Base-by-base conservation (phyloP, 2,113 vertebrate genomes). In the Anguilla japonica region DNA sequence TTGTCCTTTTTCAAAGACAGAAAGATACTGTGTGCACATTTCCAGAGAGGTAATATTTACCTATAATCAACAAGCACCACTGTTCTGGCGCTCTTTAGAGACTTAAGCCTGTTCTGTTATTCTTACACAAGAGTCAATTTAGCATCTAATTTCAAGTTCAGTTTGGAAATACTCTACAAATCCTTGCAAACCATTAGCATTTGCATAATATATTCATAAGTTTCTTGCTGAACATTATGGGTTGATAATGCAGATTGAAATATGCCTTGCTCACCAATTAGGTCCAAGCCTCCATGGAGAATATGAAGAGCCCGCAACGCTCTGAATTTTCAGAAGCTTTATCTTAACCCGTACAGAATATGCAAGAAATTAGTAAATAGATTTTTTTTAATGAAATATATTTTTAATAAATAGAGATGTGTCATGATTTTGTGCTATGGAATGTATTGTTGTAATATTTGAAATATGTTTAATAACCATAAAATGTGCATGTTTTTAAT, bases 41-140 rank as follows among this genome's bases (percentile, higher is more conserved):
- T 84, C 79, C 83, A 41, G 78, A 82, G 53, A 88, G 88, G 90
- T 91, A 78, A 90, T 88, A 89, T 91, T 90, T 91, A 89, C 89
- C 86, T 90, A 57, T 41, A 80, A 79, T 57, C 84, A 80, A 26
- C 56, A 57, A 26, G 56, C 71, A 80, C 34, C 75, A 85, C 84
- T 79, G n/a, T 85, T 57, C 79, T 71, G 57, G 79, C 8, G 71
- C 40, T 53, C 79, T 84, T 84, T 29, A 82, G 71, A 41, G 81
- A 41, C 34, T 82, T 11, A 85, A 86, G n/a, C n/a, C 8, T 60
- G 14, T 71, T 57, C 80, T 67, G 60, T 67, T 75, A 29, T 81
- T 26, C 78, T 57, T 83, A 34, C 81, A 86, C 60, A 34, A 82
- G 81, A 87, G 50, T 63, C 56, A 34, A 29, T 80, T 41, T 80